Evolutionary conservation across 2,888 invertebrate genomes (phyloP).

Genomic region (Tricholauxania praeusta): DNA sequence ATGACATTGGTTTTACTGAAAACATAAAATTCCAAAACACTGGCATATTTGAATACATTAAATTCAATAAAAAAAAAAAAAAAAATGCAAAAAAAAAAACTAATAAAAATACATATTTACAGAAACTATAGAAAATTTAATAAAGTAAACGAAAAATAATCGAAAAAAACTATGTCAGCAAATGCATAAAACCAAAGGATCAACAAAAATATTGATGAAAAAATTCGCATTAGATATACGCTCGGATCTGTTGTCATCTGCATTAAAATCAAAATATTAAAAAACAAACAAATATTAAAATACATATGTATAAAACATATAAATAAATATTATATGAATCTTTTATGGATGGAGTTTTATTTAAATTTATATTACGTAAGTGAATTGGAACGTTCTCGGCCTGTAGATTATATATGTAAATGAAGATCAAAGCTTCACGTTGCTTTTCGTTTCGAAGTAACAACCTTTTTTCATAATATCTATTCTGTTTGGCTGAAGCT

Average conservation of each 20-base stretch:
- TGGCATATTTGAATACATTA: too few relatives aligned
- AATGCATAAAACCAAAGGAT: slow-evolving; percentile 35
- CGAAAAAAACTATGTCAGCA: slow-evolving; percentile 9
- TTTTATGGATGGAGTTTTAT: not conserved
- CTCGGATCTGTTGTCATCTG: slow-evolving; percentile 22
- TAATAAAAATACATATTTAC: not conserved
- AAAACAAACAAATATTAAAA: slow-evolving; percentile 25
- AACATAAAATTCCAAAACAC: too few relatives aligned
- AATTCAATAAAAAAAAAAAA: not conserved
- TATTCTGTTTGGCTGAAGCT: too few relatives aligned
- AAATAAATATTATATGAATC: slow-evolving; percentile 17
- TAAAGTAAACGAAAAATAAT: slow-evolving; percentile 18
- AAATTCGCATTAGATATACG: slow-evolving; percentile 18
- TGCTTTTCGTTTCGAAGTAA: too few relatives aligned
- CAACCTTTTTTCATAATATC: too few relatives aligned
- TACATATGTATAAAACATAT: slow-evolving; percentile 21
- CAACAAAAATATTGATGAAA: slow-evolving; percentile 9
- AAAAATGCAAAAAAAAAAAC: not conserved
- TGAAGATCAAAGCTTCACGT: too few relatives aligned
- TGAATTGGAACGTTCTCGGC: too few relatives aligned
- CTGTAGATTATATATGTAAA: too few relatives aligned
- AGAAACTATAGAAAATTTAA: slow-evolving; percentile 14
- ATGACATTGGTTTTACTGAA: too few relatives aligned
- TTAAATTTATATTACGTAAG: too few relatives aligned
- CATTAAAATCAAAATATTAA: slow-evolving; percentile 28